A percentile compares a stretch with the other conserved stretches of the same genome.
Evolutionary conservation across 2,797 vertebrate species (phyloP).

Genomic region (Poecilia picta): DNA sequence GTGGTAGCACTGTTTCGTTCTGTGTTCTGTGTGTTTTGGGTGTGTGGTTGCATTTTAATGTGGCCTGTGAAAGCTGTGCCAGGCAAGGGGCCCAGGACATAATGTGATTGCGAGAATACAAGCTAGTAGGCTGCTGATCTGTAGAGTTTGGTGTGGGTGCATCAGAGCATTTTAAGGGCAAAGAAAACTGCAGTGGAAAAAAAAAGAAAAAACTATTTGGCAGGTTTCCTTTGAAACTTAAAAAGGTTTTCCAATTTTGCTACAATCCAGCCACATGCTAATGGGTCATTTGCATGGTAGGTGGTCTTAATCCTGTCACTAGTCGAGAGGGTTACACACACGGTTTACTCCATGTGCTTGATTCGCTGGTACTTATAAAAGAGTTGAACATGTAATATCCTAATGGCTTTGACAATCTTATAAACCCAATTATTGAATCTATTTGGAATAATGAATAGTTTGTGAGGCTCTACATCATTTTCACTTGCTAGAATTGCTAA

Average conservation of each 20-base stretch:
- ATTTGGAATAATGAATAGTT: conserved; percentile 45
- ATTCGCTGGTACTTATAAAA: conserved; percentile 1
- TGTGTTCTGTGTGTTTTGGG: not conserved
- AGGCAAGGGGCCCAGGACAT: not conserved
- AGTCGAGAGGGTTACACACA: not conserved
- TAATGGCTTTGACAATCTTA: conserved; percentile 40
- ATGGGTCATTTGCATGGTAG: not conserved
- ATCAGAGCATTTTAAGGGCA: not conserved
- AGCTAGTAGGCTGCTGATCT: not conserved
- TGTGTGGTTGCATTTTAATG: not conserved
- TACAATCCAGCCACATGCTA: not conserved
- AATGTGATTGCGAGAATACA: not conserved
- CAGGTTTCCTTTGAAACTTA: not conserved
- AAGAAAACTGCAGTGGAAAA: not conserved
- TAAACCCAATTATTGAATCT: conserved; percentile 49
- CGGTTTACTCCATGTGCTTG: not conserved
- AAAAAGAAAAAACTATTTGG: not conserved
- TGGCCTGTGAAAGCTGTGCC: not conserved
- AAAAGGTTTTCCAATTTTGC: not conserved
- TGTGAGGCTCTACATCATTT: conserved; percentile 37
- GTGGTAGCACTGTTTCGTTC: not conserved
- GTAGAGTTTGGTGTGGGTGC: not conserved
- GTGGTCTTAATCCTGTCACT: not conserved
- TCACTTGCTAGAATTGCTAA: conserved; percentile 50
- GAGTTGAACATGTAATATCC: conserved; percentile 44